Base-by-base conservation (phyloP, 2,113 vertebrate genomes). In the Gymnogyps californianus region DNA sequence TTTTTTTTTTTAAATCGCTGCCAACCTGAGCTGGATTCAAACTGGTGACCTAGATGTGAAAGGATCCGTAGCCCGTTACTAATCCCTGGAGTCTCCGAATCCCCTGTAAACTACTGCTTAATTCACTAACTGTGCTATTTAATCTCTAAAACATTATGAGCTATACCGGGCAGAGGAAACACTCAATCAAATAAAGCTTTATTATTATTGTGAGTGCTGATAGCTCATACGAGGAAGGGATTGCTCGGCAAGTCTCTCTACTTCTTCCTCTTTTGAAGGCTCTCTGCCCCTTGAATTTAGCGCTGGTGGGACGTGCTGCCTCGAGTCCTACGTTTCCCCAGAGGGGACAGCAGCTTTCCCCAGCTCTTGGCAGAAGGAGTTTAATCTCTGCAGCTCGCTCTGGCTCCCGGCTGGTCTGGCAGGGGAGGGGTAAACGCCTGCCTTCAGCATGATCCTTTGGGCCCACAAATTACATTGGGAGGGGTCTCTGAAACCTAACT, bases 61-160 rank as follows among this genome's bases (percentile, higher is more conserved):
- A 96, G 92, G 95, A 96, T 95, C 96, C 92, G 29, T 95, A 96
- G 92, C 95, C 96, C 10, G 87, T 95, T 97, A 96, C 95, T 97
- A 97, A 97, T 97, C 95, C 96, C 96, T 5, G 44, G 94, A 97
- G 96, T 8, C 95, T 96, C 92, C 46, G 74, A 92, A 95, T 93
- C 87, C 95, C 94, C 95, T 95, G 95, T 95, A 98, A 98, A 97
- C 96, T 96, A 94, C 97, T 95, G 89, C 96, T 97, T 97, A 97
- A 98, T 97, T 97, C 95, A 87, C 96, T 96, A 98, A 97, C 97
- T 95, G 91, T 89, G 96, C 96, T 95, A 94, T 96, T 98, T 98
- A 96, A 97, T 97, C 96, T 97, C 93, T 70, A 69, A 91, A 96
- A 95, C 95, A 95, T 97, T 95, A 94, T 58, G 95, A 97, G 95